Evolutionary conservation across 2,797 vertebrate genomes (phyloP).

Genomic region (Dendrocincla fuliginosa): DNA sequence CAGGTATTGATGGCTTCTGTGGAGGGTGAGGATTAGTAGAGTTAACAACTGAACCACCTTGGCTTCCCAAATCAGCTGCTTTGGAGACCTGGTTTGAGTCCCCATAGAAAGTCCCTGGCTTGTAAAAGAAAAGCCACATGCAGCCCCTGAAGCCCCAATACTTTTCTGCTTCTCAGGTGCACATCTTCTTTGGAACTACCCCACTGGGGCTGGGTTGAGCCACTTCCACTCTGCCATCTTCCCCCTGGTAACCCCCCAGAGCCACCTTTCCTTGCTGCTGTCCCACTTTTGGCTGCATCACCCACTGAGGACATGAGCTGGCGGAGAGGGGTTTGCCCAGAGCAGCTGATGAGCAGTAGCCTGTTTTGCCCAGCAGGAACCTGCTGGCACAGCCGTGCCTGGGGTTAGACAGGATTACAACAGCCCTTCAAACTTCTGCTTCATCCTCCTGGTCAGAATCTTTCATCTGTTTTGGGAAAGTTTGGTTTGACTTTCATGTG

Average conservation of each 20-base stretch:
- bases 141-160: background rate
- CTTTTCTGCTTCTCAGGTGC: background rate
- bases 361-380: slow-evolving; percentile 1
- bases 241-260: background rate
- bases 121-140: background rate
- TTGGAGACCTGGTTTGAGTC: background rate
- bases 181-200: background rate
- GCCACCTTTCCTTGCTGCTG: background rate
- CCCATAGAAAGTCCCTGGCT: background rate
- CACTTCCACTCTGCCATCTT: background rate
- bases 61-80: background rate
- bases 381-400: background rate
- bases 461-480: slow-evolving; percentile 66
- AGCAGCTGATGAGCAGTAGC: slow-evolving; percentile 12
- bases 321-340: background rate
- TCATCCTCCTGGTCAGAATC: slow-evolving; percentile 38
- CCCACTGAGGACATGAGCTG: background rate
- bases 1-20: background rate
- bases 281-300: background rate
- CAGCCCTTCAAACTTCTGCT: background rate
- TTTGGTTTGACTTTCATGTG: slow-evolving; percentile 69
- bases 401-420: background rate
- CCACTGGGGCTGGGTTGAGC: background rate
- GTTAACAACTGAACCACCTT: background rate
- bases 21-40: background rate